These are phyloP conservation scores for Physella acuta DNA, from an alignment of 1,140 invertebrate genomes.

Conservation along the genomic window DNA sequence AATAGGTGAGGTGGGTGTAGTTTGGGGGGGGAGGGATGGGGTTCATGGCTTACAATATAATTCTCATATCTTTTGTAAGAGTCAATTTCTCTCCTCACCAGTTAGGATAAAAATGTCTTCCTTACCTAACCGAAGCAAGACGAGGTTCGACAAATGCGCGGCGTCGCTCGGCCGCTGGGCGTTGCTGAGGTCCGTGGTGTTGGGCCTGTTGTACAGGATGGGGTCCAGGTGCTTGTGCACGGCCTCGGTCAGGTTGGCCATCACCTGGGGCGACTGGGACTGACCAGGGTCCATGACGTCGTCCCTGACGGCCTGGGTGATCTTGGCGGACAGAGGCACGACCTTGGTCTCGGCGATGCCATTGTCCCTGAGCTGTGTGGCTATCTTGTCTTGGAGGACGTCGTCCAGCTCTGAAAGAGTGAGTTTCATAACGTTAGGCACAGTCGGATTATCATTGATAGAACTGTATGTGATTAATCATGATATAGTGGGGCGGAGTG, in stretches of 20 bases:
- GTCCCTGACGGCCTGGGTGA: slow-evolving; percentile 14
- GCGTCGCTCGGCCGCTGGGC: slow-evolving; percentile 7
- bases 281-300: slow-evolving; percentile 11
- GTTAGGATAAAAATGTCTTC: no score
- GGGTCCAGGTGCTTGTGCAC: slow-evolving; percentile 19
- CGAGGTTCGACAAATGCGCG: not conserved
- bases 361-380: slow-evolving; percentile 9
- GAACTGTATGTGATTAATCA: no score
- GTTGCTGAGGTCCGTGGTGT: slow-evolving; percentile 11
- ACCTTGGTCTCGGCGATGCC: slow-evolving; percentile 19
- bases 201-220: slow-evolving; percentile 15
- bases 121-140: slow-evolving; percentile 10
- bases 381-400: slow-evolving; percentile 22
- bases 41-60: no score
- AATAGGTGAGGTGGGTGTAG: no score
- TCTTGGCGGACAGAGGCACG: slow-evolving; percentile 7
- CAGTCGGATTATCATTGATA: no score
- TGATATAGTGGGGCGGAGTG: no score
- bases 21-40: no score
- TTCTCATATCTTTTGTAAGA: not conserved
- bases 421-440: no score
- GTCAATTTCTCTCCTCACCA: not conserved
- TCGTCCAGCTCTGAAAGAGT: slow-evolving; percentile 17
- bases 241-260: slow-evolving; percentile 13
- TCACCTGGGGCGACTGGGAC: not conserved